A percentile compares a stretch with the other conserved stretches of the same genome.
These are phyloP conservation scores for Rousettus madagascariensis DNA, from an alignment of 2,797 vertebrate genomes.

Conservation along the genomic window DNA sequence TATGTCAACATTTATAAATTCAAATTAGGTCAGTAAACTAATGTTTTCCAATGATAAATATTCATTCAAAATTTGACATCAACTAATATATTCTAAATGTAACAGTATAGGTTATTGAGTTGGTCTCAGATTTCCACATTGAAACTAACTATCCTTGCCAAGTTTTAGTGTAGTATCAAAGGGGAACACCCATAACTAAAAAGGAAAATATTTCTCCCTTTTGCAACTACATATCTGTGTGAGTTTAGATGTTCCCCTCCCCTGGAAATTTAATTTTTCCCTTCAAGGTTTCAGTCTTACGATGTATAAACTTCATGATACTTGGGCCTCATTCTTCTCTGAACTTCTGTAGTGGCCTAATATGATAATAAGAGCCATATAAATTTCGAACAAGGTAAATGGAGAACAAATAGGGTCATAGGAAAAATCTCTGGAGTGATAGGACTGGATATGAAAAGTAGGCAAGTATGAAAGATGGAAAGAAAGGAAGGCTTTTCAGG, in stretches of 20 bases:
- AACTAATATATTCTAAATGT: neutral
- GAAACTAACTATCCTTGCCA: neutral
- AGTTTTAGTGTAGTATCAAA: neutral
- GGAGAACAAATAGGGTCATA: neutral
- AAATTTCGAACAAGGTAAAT: neutral
- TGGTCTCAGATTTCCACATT: neutral
- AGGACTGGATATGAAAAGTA: neutral
- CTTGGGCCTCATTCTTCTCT: neutral
- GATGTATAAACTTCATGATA: neutral
- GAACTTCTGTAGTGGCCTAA: neutral
- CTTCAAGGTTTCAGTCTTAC: neutral
- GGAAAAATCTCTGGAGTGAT: neutral
- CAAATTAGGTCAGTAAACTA: neutral
- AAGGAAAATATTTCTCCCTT: neutral
- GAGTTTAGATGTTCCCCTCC: neutral
- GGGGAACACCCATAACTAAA: neutral
- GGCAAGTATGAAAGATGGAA: neutral
- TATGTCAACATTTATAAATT: neutral
- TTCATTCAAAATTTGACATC: neutral
- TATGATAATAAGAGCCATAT: neutral
- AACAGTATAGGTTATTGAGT: neutral
- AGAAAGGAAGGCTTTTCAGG: neutral
- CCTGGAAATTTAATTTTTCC: neutral
- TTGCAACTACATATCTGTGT: neutral
- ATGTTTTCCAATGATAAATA: neutral